Base-by-base conservation (phyloP, 2,113 vertebrate species). In the Mungos mungo region DNA sequence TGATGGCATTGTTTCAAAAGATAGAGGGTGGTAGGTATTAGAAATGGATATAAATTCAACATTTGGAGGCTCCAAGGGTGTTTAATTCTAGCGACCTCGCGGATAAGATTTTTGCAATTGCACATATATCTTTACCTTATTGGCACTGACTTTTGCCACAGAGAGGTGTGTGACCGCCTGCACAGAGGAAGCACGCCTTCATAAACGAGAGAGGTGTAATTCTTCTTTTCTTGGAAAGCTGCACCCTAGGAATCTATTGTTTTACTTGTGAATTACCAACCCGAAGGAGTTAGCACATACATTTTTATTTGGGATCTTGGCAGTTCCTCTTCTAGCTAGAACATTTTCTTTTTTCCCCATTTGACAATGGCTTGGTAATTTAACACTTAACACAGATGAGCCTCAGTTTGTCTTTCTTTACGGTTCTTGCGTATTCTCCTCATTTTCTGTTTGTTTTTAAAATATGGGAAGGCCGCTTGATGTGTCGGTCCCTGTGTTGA, bases 1-100 rank as follows among this genome's bases (percentile, higher is more conserved):
- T 69, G 76, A 86, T 97, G 88, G 81, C 16, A 33, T 72, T 87
- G 76, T 97, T 97, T 97, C 57, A 52, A 52, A 95, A 93, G 84
- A 88, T 47, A 50, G 15, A 57, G 35, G 74, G 15, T 54, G 33
- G 92, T 50, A 23, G 60, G 23, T 79, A 21, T 77, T 72, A 96
- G 86, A 92, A 87, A 89, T 90, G 45, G 41, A 47, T 92, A 85
- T 85, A 71, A 88, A 29, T 79, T 94, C 35, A 33, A 69, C 23
- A 89, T 94, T 72, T 8, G 29, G 68, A 68, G 66, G 7, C 47
- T 93, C 82, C 71, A 72, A 35, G 74, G 11, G 7, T 27, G 35
- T 60, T 76, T 90, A 93, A 66, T 95, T 92, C 96, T 52, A 89
- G 76, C 77, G 18, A 23, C 21, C 5, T 96, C 2, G 0, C 52